A percentile compares a stretch with the other conserved stretches of the same genome.
Evolutionary conservation across 2,888 invertebrate genomes (phyloP).

Genomic region (Chrysodeixis includens): DNA sequence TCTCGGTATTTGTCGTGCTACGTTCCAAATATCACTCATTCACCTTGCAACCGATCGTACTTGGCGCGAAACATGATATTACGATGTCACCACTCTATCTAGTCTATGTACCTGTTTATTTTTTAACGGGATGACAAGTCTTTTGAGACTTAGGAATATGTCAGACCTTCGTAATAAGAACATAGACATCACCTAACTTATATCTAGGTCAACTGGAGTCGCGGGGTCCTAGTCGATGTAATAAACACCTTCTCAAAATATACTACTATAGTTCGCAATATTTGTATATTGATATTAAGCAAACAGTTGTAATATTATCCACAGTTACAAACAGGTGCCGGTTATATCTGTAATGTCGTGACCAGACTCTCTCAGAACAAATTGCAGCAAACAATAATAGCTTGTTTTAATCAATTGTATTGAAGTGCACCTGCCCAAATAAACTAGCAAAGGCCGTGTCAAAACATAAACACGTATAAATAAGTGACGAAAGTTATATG

Average conservation of each 20-base stretch:
- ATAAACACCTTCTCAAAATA: too few relatives aligned
- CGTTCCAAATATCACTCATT: slow-evolving; percentile 70
- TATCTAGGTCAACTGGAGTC: too few relatives aligned
- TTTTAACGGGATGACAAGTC: too few relatives aligned
- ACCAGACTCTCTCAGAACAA: neutral
- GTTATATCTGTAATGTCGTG: neutral
- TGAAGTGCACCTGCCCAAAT: neutral
- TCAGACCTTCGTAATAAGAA: too few relatives aligned
- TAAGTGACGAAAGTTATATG: neutral
- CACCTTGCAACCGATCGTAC: slow-evolving; percentile 64
- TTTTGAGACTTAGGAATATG: too few relatives aligned
- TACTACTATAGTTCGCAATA: too few relatives aligned
- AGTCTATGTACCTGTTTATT: slow-evolving; percentile 13
- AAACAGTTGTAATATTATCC: neutral
- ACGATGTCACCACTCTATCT: slow-evolving; percentile 37
- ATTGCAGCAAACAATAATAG: neutral
- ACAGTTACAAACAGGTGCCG: neutral
- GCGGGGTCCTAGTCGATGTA: too few relatives aligned
- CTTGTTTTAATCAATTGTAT: neutral
- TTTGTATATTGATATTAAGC: too few relatives aligned
- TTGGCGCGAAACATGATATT: slow-evolving; percentile 41
- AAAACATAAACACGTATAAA: too few relatives aligned
- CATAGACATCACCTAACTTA: too few relatives aligned
- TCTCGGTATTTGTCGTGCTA: slow-evolving; percentile 41
- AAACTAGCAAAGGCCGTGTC: too few relatives aligned